phyloP scores from a whole-genome alignment of 1,140 invertebrate species.

The Diorhabda sublineata region DNA sequence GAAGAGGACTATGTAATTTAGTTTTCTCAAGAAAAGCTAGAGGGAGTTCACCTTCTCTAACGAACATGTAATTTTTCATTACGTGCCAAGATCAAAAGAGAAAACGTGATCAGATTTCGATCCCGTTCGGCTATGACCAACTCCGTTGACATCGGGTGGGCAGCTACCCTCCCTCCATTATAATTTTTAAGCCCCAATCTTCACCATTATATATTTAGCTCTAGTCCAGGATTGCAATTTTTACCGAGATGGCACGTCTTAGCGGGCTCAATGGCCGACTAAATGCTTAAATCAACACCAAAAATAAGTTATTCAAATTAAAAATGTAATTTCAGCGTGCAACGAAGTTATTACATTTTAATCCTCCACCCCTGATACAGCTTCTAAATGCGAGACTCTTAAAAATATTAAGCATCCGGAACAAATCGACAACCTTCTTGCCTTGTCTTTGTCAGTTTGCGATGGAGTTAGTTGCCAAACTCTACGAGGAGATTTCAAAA shows the following conservation, averaged over 20 bases:
- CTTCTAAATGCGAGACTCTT: constrained; percentile 41
- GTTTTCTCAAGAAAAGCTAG: not conserved
- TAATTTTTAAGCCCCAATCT: constrained; percentile 64
- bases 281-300: constrained; percentile 61
- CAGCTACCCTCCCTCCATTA: constrained; percentile 48
- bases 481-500: too few relatives aligned
- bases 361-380: constrained; percentile 43
- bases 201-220: constrained; percentile 61
- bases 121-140: constrained; percentile 14
- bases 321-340: constrained; percentile 58
- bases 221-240: constrained; percentile 61
- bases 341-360: constrained; percentile 48
- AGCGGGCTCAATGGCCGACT: constrained; percentile 49
- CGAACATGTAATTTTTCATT: constrained; percentile 56
- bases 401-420: constrained; percentile 46
- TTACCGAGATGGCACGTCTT: constrained; percentile 59
- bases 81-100: constrained; percentile 54
- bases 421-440: constrained; percentile 37
- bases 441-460: constrained; percentile 2
- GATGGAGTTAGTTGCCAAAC: constrained; percentile 6
- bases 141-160: constrained; percentile 1
- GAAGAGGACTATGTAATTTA: not conserved
- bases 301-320: constrained; percentile 64
- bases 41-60: constrained; percentile 27
- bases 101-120: constrained; percentile 45